Base-by-base conservation (phyloP, 2,888 invertebrate genomes). In the Rhaphigaster nebulosa region DNA sequence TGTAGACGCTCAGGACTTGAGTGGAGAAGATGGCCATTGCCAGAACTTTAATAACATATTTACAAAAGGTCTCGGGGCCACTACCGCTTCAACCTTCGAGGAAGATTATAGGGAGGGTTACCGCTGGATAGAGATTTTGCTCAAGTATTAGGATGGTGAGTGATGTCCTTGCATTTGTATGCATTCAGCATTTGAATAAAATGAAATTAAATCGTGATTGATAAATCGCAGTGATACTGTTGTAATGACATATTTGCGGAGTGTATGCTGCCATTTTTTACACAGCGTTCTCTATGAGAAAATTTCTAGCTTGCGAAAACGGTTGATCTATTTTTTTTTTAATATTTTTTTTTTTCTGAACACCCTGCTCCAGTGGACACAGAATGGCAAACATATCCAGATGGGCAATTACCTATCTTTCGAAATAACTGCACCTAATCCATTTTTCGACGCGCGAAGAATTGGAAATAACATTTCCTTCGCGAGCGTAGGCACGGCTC, bases 381-480 rank as follows among this genome's bases (percentile, higher is more conserved):
- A 18, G 29, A 29, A 29, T 20, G 38, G 20, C 38, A 70, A 34
- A 34, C 70, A 70, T 70, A 70, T 70, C 70, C 70, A 70, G 70
- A 70, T 34, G 70, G 70, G 70, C 70, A 34, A 34, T 70, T 34
- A 70, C 34, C 70, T 8, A 70, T 1, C 34, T 70, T 70, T 70
- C 70, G 34, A 70, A 70, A 70, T 70, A 29, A 70, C 70, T 70
- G 70, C 70, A 70, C 70, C 70, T 34, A 34, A 70, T 70, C 34
- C 70, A 70, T 70, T 70, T 70, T 70, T 70, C 70, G 34, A 70
- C 70, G 70, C 70, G 70, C 70, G 70, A 70, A 70, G 70, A 70
- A 70, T 70, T 70, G 70, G 70, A 70, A 70, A 76, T 76, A 18
- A 38, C 70, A 76, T 76, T 65, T 76, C 70, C 70, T 76, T 15